phyloP scores from a whole-genome alignment of 2,888 invertebrate species.

The Petrolisthes manimaculis region DNA sequence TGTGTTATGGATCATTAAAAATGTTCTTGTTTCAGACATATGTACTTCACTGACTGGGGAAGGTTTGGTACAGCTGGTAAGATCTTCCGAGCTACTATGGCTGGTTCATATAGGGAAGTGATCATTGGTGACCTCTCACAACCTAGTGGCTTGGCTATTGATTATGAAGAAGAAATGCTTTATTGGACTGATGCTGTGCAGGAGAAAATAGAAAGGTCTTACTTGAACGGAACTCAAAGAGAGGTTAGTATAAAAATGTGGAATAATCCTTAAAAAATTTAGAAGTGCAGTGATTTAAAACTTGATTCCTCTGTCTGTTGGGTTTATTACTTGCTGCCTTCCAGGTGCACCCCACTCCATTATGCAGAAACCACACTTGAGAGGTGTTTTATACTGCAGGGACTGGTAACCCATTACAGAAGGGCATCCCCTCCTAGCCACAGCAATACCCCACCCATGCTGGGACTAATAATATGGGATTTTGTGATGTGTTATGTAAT shows the following conservation, averaged over 20 bases:
- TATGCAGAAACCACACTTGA: too few relatives aligned
- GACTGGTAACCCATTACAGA: too few relatives aligned
- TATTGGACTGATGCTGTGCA: slow-evolving; percentile 98
- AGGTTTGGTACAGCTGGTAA: slow-evolving; percentile 92
- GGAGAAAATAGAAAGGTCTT: slow-evolving; percentile 93
- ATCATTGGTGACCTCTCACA: slow-evolving; percentile 91
- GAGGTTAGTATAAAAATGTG: slow-evolving; percentile 72
- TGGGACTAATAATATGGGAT: too few relatives aligned
- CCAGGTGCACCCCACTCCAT: too few relatives aligned
- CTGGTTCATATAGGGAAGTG: slow-evolving; percentile 89
- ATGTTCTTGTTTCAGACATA: slow-evolving; percentile 62
- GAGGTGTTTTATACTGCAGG: too few relatives aligned
- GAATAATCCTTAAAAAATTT: too few relatives aligned
- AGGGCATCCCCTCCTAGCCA: too few relatives aligned
- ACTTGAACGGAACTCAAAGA: slow-evolving; percentile 87
- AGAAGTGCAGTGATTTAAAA: too few relatives aligned
- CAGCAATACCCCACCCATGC: too few relatives aligned
- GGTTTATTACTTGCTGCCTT: not conserved
- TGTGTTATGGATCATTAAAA: too few relatives aligned
- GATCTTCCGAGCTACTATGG: slow-evolving; percentile 96
- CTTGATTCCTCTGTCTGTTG: too few relatives aligned
- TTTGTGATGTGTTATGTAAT: too few relatives aligned
- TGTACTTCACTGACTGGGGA: slow-evolving; percentile 97
- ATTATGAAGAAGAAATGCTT: slow-evolving; percentile 83
- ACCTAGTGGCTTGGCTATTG: slow-evolving; percentile 94